Percentiles rank a stretch among this genome's conserved stretches.
Conservation (phyloP, 1,140 invertebrate species). For the Brachionus rotundiformis region DNA sequence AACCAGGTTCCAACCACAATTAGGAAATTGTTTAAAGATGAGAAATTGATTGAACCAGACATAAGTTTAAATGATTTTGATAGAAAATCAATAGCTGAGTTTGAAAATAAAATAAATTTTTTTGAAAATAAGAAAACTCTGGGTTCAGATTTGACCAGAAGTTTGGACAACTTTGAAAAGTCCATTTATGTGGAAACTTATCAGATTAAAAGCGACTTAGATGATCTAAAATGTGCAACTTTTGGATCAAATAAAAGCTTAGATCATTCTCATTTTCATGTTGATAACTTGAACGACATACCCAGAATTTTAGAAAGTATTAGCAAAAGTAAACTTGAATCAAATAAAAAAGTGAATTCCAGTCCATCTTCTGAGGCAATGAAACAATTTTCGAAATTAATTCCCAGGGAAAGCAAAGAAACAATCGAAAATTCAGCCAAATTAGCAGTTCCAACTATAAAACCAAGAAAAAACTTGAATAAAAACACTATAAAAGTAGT, state of each 20-base stretch:
- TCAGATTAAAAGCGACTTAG: not conserved
- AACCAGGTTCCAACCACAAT: not conserved
- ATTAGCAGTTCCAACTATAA: not conserved
- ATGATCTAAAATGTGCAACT: not conserved
- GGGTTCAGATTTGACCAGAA: not conserved
- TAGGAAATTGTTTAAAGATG: not conserved
- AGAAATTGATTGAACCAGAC: not conserved
- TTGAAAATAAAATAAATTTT: slow-evolving; percentile 16
- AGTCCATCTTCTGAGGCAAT: not conserved
- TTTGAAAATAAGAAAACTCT: not conserved
- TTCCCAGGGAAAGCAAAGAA: not conserved
- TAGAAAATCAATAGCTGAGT: not conserved
- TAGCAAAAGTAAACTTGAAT: not conserved
- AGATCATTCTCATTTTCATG: not conserved
- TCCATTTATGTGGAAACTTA: not conserved
- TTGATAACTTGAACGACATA: slow-evolving; percentile 16
- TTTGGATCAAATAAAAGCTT: slow-evolving; percentile 15
- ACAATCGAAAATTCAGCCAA: not conserved
- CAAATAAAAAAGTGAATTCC: not conserved
- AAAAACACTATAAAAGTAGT: no score
- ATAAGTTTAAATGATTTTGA: not conserved
- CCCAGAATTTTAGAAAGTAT: not conserved
- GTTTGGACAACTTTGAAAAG: slow-evolving; percentile 1
- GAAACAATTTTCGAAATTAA: not conserved
- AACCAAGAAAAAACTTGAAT: not conserved